A percentile compares a stretch with the other conserved stretches of the same genome.
Conservation (phyloP, 1,140 invertebrate species). For the Drosophila malerkotliana region DNA sequence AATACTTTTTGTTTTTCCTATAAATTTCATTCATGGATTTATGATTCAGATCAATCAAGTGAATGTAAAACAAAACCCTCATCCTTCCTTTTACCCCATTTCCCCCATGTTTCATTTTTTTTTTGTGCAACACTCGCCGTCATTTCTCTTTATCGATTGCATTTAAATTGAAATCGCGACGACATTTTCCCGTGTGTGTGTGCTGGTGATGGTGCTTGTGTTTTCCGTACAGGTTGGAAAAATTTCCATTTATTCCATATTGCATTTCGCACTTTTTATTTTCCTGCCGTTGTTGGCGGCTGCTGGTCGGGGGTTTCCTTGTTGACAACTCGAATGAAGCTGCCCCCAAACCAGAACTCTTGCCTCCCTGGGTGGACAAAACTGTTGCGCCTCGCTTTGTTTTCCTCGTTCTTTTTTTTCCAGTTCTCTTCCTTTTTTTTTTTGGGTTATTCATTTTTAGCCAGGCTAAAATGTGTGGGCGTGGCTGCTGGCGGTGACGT, state of each 20-base stretch:
- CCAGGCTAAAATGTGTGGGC: constrained; percentile 31
- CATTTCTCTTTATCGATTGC: constrained; percentile 50
- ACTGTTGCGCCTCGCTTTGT: constrained; percentile 77
- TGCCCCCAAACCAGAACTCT: constrained; percentile 24
- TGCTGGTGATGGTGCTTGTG: background rate
- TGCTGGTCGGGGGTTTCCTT: constrained; percentile 46
- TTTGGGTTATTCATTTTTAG: constrained; percentile 16
- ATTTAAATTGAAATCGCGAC: constrained; percentile 53
- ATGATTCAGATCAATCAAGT: constrained; percentile 20
- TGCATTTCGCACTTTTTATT: constrained; percentile 48
- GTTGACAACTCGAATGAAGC: constrained; percentile 49
- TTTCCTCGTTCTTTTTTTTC: constrained; percentile 1
- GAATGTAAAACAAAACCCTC: background rate
- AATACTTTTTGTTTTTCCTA: background rate
- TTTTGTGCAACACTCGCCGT: background rate
- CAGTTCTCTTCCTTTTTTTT: constrained; percentile 3
- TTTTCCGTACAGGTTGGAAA: constrained; percentile 23
- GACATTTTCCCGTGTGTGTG: constrained; percentile 31
- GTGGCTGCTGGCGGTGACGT: constrained; percentile 58
- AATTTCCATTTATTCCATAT: constrained; percentile 48
- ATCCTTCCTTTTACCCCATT: background rate
- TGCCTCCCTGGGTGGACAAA: constrained; percentile 52
- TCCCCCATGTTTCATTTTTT: background rate
- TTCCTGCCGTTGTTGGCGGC: constrained; percentile 8
- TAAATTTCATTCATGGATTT: background rate